Evolutionary conservation across 2,888 invertebrate species (phyloP).

Genomic region (Aethes cnicana): DNA sequence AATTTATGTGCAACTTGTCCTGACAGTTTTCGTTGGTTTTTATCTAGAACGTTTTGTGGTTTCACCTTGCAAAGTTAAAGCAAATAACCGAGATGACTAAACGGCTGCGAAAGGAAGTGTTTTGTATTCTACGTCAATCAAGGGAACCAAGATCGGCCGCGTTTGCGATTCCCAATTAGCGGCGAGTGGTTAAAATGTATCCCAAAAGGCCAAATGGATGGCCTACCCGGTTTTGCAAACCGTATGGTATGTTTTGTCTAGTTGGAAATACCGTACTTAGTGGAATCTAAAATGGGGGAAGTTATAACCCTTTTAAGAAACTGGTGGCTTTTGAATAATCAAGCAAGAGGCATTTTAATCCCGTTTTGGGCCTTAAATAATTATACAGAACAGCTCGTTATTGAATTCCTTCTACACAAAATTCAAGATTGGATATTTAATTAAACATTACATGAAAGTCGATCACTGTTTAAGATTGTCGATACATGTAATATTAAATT

Average conservation of each 20-base stretch:
- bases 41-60: not conserved
- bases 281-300: too few species aligned
- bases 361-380: too few species aligned
- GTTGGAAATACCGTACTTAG: too few species aligned
- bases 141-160: not conserved
- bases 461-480: constrained; percentile 10
- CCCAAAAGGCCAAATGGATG: not conserved
- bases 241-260: too few species aligned
- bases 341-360: too few species aligned
- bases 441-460: constrained; percentile 1
- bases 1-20: not conserved
- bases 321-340: too few species aligned
- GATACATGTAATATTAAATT: constrained; percentile 29
- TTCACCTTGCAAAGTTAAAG: not conserved
- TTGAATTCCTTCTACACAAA: too few species aligned
- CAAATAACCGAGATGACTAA: not conserved
- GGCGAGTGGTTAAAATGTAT: constrained; percentile 1
- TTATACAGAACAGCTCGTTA: too few species aligned
- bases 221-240: not conserved
- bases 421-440: constrained; percentile 15
- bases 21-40: not conserved
- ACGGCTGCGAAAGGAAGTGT: not conserved
- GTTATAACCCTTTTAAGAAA: too few species aligned
- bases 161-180: constrained; percentile 5
- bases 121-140: not conserved